Percentiles rank a stretch among this genome's conserved stretches.
Conservation (phyloP, 2,888 invertebrate species). For the Macrophya annulata region DNA sequence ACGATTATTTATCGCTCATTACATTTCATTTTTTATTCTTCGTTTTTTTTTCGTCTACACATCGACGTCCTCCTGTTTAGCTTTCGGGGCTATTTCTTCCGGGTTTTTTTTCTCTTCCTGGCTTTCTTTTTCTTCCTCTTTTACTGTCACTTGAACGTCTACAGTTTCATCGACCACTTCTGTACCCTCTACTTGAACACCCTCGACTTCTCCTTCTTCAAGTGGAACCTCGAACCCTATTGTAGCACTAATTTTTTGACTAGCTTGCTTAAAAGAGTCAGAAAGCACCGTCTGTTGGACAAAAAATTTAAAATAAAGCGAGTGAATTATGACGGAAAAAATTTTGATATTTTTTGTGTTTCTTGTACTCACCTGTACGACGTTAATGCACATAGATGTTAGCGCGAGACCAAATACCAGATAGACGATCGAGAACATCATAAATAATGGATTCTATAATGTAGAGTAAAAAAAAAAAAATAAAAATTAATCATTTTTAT, state of each 20-base stretch:
- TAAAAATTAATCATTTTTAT: conserved; percentile 22
- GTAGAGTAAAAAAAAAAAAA: conserved; percentile 63
- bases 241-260: conserved; percentile 92
- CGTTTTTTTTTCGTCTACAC: conserved; percentile 65
- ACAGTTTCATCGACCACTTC: conserved; percentile 69
- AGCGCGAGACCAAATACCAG: conserved; percentile 96
- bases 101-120: conserved; percentile 66
- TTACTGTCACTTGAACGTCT: conserved; percentile 72
- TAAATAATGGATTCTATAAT: conserved; percentile 89
- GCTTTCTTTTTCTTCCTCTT: conserved; percentile 67
- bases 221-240: conserved; percentile 89
- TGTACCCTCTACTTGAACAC: conserved; percentile 73
- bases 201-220: conserved; percentile 82
- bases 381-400: conserved; percentile 98
- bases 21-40: too few relatives aligned
- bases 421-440: conserved; percentile 96
- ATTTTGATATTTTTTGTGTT: not conserved
- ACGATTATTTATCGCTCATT: not conserved
- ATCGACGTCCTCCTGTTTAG: conserved; percentile 73
- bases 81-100: conserved; percentile 71
- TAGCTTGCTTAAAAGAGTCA: conserved; percentile 91
- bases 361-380: conserved; percentile 89
- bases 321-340: not conserved
- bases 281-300: conserved; percentile 82
- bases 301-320: not conserved